Conservation (phyloP, 2,797 vertebrate species). For the Anableps anableps region DNA sequence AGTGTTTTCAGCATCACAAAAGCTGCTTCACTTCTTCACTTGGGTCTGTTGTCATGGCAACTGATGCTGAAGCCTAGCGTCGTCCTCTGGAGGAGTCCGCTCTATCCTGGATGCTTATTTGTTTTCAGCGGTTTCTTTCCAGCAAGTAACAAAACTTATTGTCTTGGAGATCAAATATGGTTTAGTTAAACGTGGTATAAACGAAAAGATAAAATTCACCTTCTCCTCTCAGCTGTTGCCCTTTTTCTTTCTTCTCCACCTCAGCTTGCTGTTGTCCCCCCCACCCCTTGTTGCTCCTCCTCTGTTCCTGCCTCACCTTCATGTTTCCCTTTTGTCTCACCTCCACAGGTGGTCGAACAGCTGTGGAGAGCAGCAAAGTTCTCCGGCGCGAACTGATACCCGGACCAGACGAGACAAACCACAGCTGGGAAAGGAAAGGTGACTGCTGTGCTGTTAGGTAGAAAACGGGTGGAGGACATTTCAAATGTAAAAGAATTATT, state of each 20-base stretch:
- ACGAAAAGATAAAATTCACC: not conserved
- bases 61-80: not conserved
- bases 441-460: constrained; percentile 11
- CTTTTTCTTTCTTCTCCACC: not conserved
- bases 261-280: not conserved
- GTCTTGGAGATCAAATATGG: not conserved
- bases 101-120: not conserved
- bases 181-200: not conserved
- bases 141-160: too few species aligned
- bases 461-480: not conserved
- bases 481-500: not conserved
- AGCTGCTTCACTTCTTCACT: too few species aligned
- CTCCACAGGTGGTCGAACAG: constrained; percentile 66
- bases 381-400: constrained; percentile 56
- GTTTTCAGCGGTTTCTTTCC: too few species aligned
- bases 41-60: not conserved
- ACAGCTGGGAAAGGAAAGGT: constrained; percentile 21
- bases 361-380: constrained; percentile 44
- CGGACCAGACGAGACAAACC: constrained; percentile 41
- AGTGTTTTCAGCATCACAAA: not conserved
- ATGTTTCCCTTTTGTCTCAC: constrained; percentile 35
- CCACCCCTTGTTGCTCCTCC: not conserved
- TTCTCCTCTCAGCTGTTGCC: not conserved
- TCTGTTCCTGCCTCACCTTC: constrained; percentile 20
- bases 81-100: not conserved